A percentile compares a stretch with the other conserved stretches of the same genome.
These are phyloP conservation scores for Eulimnadia texana DNA, from an alignment of 1,140 invertebrate species.

Conservation along the genomic window DNA sequence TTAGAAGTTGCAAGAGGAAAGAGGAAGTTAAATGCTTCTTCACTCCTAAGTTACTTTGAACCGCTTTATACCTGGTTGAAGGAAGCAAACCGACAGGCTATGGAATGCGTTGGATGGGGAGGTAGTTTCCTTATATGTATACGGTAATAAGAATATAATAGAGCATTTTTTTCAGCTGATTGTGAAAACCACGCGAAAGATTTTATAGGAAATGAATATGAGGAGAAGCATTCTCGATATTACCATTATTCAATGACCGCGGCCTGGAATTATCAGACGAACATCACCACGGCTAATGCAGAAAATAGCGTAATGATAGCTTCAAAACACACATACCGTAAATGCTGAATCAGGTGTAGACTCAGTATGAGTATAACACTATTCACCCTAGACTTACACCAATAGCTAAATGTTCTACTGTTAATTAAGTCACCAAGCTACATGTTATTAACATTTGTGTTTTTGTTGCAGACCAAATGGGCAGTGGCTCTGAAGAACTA, in stretches of 20 bases:
- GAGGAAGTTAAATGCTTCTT: constrained; percentile 26
- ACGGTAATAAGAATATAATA: no score
- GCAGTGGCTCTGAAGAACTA: background rate
- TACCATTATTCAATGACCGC: constrained; percentile 18
- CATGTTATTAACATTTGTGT: no score
- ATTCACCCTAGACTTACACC: no score
- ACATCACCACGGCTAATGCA: constrained; percentile 19
- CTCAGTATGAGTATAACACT: no score
- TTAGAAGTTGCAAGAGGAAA: constrained; percentile 29
- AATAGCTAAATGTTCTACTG: no score
- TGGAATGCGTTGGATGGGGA: constrained; percentile 21
- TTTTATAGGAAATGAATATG: constrained; percentile 18
- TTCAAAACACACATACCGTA: background rate
- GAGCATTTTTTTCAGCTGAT: background rate
- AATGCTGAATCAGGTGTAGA: background rate
- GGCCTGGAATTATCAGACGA: constrained; percentile 20
- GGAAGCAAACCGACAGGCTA: constrained; percentile 16
- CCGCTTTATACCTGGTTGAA: constrained; percentile 21
- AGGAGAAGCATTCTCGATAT: constrained; percentile 15
- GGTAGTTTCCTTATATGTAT: no score
- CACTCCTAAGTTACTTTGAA: constrained; percentile 24
- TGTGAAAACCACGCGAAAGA: constrained; percentile 18
- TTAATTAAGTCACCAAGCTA: no score
- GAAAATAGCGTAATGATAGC: constrained; percentile 14
- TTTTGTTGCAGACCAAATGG: no score